A percentile compares a stretch with the other conserved stretches of the same genome.
Evolutionary conservation across 2,797 vertebrate genomes (phyloP).

Genomic region (Pseudomugil gertrudae): DNA sequence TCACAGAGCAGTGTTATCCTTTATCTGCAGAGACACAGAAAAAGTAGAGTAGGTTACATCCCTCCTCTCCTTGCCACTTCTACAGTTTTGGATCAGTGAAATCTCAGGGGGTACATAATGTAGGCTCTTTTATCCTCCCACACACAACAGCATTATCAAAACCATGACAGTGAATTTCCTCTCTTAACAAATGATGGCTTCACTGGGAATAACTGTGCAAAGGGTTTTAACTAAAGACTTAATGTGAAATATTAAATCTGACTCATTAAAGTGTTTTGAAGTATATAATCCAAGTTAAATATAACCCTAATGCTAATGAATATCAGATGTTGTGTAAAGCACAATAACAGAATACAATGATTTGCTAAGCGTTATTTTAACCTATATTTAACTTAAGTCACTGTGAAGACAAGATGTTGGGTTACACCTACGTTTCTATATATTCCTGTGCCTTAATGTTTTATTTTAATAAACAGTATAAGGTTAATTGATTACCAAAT

Average conservation of each 20-base stretch:
- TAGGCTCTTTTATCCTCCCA: conserved; percentile 49
- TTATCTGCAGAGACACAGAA: conserved; percentile 39
- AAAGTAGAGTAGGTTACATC: conserved; percentile 68
- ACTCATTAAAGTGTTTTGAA: neutral
- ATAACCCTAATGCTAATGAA: too few species aligned
- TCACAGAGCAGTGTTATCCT: conserved; percentile 2
- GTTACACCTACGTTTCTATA: too few species aligned
- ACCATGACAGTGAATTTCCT: conserved; percentile 38
- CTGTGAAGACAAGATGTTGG: too few species aligned
- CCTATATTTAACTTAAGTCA: too few species aligned
- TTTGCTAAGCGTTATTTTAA: too few species aligned
- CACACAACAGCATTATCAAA: conserved; percentile 38
- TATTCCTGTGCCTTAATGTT: too few species aligned
- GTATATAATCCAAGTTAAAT: too few species aligned
- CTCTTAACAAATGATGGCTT: conserved; percentile 29
- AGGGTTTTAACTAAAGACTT: neutral
- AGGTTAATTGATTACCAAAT: too few species aligned
- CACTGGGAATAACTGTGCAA: neutral
- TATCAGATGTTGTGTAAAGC: too few species aligned
- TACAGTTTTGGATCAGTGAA: conserved; percentile 54
- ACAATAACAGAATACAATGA: too few species aligned
- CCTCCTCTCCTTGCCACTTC: conserved; percentile 23
- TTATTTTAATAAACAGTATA: too few species aligned
- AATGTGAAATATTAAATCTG: neutral
- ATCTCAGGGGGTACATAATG: conserved; percentile 43